Base-by-base conservation (phyloP, 1,140 invertebrate genomes). In the Doryteuthis pealeii region DNA sequence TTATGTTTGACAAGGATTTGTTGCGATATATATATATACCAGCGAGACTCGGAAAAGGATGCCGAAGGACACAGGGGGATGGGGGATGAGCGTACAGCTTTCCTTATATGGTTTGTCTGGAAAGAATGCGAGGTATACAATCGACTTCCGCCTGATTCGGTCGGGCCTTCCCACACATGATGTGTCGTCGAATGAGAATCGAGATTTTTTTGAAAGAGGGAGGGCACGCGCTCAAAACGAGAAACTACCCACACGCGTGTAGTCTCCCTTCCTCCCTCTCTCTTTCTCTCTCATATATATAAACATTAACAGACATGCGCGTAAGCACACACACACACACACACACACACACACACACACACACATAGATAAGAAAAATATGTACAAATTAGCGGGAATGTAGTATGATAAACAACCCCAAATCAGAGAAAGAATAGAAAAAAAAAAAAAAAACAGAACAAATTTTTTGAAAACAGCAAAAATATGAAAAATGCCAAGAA, bases 311-410 rank as follows among this genome's bases (percentile, higher is more conserved):
- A 58, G 4, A 58, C 54, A 58, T 15, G 15, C 54, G 15, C 54
- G 15, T 15, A 58, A 3, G 15, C 54, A 58, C 54, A 58, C 54
- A 58, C 54, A 58, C 54, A 58, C 54, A 58, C 54, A 58, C 54
- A 58, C 54, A 58, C 54, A 58, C 54, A 58, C 54, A 58, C 54
- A 58, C 54, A 58, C 54, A 58, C 54, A 58, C 54, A 58, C 54
- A 58, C 54, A 58, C 54, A 58, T 4, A 58, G 4, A 58, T n/a
- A 58, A 58, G 4, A 58, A 58, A 28, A 58, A 58, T 18, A 58
- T n/a, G 54, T n/a, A 58, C 4, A 58, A 6, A 58, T 3, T n/a
- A 58, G 54, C 18, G 26, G 26, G 54, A 58, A 58, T 3, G 15
- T n/a, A 22, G 26, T n/a, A 15, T 4, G 26, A 6, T 4, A 15